These are phyloP conservation scores for Beroe forskalii DNA, from an alignment of 37 sponge, comb jelly and placozoan species.

Conservation along the genomic window DNA sequence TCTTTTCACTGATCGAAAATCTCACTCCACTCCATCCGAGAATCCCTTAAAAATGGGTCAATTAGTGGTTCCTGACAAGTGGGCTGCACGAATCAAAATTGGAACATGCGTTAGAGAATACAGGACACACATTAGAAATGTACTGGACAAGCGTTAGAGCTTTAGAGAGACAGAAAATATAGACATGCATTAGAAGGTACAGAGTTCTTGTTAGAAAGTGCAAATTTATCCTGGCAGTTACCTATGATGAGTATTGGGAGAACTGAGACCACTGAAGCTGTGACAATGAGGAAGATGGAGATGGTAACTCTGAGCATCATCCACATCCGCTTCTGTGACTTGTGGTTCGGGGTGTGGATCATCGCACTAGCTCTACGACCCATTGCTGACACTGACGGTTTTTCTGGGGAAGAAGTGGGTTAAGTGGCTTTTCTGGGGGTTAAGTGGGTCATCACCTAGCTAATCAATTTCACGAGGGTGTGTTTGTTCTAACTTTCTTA, in stretches of 20 bases:
- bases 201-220: neutral
- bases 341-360: slow-evolving; percentile 6
- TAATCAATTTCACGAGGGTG: no score
- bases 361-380: slow-evolving; percentile 35
- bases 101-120: no score
- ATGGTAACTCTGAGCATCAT: slow-evolving; percentile 44
- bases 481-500: no score
- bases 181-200: no score
- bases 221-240: neutral
- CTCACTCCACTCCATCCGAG: slow-evolving; percentile 2
- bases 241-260: slow-evolving; percentile 44
- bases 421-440: no score
- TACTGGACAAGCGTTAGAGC: no score
- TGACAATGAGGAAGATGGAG: slow-evolving; percentile 47
- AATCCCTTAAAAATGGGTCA: no score
- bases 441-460: no score
- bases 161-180: no score
- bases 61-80: no score
- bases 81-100: no score
- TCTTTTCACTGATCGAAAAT: neutral
- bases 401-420: slow-evolving; percentile 22
- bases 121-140: neutral
- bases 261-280: slow-evolving; percentile 29
- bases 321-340: slow-evolving; percentile 24
- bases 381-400: neutral